These are phyloP conservation scores for Mya arenaria DNA, from an alignment of 1,140 invertebrate species.

Conservation along the genomic window DNA sequence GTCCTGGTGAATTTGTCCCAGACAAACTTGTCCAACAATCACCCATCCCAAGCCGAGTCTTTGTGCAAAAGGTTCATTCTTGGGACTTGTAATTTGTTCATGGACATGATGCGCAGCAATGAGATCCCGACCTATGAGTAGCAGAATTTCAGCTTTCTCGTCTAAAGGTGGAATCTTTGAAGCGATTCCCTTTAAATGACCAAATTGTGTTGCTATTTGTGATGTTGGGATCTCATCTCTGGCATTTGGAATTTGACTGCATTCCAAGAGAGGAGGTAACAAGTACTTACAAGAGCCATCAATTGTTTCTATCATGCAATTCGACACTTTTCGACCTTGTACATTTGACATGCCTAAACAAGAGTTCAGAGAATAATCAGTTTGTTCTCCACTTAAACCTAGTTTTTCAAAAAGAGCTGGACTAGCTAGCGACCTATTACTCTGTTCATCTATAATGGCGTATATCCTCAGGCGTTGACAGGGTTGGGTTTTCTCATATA, in stretches of 20 bases:
- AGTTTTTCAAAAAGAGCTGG: slow-evolving; percentile 36
- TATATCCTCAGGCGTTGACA: slow-evolving; percentile 6
- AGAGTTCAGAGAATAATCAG: not conserved
- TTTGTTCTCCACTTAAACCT: not conserved
- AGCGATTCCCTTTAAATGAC: no score
- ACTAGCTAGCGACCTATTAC: slow-evolving; percentile 36
- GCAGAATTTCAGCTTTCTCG: slow-evolving; percentile 1
- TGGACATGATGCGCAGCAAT: slow-evolving; percentile 30
- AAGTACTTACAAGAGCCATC: not conserved
- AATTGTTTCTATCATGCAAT: not conserved
- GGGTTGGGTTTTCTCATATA: slow-evolving; percentile 27
- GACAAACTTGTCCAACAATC: slow-evolving; percentile 3
- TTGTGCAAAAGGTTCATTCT: slow-evolving; percentile 44
- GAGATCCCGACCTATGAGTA: slow-evolving; percentile 45
- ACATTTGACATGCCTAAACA: not conserved
- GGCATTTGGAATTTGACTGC: slow-evolving; percentile 24
- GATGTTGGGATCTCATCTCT: slow-evolving; percentile 20
- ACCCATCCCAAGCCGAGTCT: slow-evolving; percentile 26
- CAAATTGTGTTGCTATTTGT: no score
- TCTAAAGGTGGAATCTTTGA: slow-evolving; percentile 27
- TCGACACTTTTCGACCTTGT: not conserved
- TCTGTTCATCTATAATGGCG: slow-evolving; percentile 54
- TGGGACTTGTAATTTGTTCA: slow-evolving; percentile 3
- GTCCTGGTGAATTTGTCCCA: not conserved
- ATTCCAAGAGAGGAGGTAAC: slow-evolving; percentile 21